Percentiles rank a stretch among this genome's conserved stretches.
phyloP scores from a whole-genome alignment of 2,888 invertebrate species.

The Koerneria pararmatus region DNA sequence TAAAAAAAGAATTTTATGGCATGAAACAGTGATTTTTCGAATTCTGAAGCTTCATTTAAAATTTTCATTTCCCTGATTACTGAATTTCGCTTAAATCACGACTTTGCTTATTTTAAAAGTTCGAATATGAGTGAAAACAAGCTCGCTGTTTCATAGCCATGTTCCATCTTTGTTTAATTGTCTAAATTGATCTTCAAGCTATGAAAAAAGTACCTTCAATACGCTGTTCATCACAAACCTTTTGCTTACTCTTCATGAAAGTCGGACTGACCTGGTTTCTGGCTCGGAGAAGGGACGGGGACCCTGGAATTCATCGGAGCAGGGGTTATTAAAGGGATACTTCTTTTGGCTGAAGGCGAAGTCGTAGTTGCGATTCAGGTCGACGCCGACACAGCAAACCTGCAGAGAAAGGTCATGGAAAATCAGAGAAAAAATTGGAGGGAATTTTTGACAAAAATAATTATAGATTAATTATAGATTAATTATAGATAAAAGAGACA shows the following conservation, averaged over 20 bases:
- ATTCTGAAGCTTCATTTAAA: too few species aligned
- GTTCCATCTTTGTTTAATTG: too few species aligned
- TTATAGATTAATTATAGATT: too few species aligned
- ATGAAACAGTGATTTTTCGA: too few species aligned
- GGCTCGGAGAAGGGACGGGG: conserved; percentile 56
- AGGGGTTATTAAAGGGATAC: conserved; percentile 57
- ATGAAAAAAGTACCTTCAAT: too few species aligned
- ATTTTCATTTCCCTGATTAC: too few species aligned
- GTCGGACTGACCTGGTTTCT: conserved; percentile 44
- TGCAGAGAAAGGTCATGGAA: neutral
- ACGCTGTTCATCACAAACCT: too few species aligned
- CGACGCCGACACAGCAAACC: conserved; percentile 53
- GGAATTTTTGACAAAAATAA: neutral
- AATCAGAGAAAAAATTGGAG: neutral
- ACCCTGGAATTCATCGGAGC: conserved; percentile 58
- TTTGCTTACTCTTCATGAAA: too few species aligned
- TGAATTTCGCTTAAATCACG: too few species aligned
- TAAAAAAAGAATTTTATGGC: too few species aligned
- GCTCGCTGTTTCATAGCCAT: neutral
- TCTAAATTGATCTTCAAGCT: too few species aligned
- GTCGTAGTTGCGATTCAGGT: conserved; percentile 58
- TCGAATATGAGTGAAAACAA: neutral
- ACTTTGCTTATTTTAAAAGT: neutral
- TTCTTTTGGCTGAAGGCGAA: conserved; percentile 45
- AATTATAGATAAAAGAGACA: too few species aligned